Conservation (phyloP, 2,113 vertebrate genomes). For the Riparia riparia region DNA sequence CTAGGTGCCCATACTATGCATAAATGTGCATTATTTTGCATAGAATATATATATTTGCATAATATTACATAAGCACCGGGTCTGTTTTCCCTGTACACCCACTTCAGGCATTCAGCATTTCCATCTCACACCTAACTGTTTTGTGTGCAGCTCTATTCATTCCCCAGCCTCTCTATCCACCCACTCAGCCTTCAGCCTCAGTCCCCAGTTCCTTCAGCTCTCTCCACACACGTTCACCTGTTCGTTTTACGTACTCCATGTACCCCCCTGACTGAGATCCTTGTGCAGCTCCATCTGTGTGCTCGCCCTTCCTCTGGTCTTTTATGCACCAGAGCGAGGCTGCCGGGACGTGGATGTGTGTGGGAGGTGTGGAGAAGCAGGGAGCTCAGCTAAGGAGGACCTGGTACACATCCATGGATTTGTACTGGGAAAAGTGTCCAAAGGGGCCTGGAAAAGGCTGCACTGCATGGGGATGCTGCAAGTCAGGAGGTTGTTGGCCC, state of each 20-base stretch:
- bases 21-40: slow-evolving; percentile 49
- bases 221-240: not conserved
- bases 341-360: not conserved
- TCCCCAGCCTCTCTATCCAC: slow-evolving; percentile 16
- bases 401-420: not conserved
- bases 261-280: not conserved
- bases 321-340: not conserved
- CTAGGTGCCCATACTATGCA: not conserved
- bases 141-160: slow-evolving; percentile 21
- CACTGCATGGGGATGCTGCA: not conserved
- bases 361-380: not conserved
- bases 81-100: slow-evolving; percentile 51
- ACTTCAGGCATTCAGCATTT: slow-evolving; percentile 33
- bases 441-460: not conserved
- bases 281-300: not conserved
- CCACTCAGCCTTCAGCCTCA: slow-evolving; percentile 37
- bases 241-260: not conserved
- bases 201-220: not conserved
- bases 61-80: slow-evolving; percentile 21
- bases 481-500: not conserved
- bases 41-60: slow-evolving; percentile 46
- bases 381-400: not conserved
- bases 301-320: not conserved
- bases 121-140: slow-evolving; percentile 34
- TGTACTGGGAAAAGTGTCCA: not conserved